phyloP scores from a whole-genome alignment of 2,113 vertebrate species.

The Psilopogon haemacephalus region DNA sequence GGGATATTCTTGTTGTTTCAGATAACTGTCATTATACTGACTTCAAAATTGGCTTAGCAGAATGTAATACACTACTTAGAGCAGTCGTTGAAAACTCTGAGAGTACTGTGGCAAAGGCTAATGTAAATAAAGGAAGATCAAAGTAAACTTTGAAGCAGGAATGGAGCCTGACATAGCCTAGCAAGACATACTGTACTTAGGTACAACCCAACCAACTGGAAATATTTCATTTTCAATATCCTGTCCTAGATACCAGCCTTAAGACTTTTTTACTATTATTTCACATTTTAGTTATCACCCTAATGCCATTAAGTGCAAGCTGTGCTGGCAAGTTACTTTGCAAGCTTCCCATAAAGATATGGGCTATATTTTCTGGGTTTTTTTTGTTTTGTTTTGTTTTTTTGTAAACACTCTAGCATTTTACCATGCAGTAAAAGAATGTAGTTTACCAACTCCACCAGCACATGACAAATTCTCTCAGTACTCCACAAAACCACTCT shows the following conservation, averaged over 20 bases:
- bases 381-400: too few species aligned
- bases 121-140: constrained; percentile 65
- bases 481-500: neutral
- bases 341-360: neutral
- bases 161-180: constrained; percentile 23
- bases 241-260: neutral
- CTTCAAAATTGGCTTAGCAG: constrained; percentile 4
- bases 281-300: neutral
- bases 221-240: constrained; percentile 56
- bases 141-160: constrained; percentile 63
- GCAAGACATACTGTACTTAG: neutral
- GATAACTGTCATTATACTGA: neutral
- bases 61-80: constrained; percentile 3
- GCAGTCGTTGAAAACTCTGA: constrained; percentile 37
- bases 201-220: constrained; percentile 52
- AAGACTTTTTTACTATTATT: neutral
- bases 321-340: neutral
- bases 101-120: constrained; percentile 45
- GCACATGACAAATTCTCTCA: neutral
- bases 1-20: neutral
- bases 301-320: neutral
- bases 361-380: neutral
- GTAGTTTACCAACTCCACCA: neutral
- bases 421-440: neutral
- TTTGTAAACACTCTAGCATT: neutral